Evolutionary conservation across 2,888 invertebrate species (phyloP).

Genomic region (Blastobasis lacticolella): DNA sequence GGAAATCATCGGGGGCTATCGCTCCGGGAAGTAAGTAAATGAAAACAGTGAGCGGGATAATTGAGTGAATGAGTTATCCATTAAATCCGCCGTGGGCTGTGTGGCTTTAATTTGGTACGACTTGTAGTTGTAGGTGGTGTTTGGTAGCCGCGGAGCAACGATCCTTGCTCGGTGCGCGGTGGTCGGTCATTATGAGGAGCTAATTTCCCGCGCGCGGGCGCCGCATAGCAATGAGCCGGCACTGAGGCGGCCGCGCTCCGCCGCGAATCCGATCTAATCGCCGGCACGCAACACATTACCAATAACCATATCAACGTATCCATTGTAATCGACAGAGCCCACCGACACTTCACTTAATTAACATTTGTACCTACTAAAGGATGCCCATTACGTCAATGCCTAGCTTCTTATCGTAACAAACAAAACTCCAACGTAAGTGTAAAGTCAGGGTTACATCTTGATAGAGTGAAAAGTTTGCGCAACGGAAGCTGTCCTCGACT

Average conservation of each 20-base stretch:
- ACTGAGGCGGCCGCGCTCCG: constrained; percentile 11
- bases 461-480: too few species aligned
- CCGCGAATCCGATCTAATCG: constrained; percentile 40
- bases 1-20: not conserved
- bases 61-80: not conserved
- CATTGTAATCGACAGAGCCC: constrained; percentile 25
- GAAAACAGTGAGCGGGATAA: not conserved
- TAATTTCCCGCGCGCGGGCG: constrained; percentile 43
- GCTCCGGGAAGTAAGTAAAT: not conserved
- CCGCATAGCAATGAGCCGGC: constrained; percentile 45
- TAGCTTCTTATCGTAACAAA: too few species aligned
- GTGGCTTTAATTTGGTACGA: too few species aligned
- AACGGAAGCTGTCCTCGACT: too few species aligned
- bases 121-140: too few species aligned
- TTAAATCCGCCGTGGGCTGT: not conserved
- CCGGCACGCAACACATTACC: constrained; percentile 28
- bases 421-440: too few species aligned
- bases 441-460: too few species aligned
- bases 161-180: too few species aligned
- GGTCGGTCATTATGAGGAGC: constrained; percentile 32
- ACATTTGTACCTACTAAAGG: too few species aligned
- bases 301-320: constrained; percentile 28
- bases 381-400: too few species aligned
- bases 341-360: constrained; percentile 8
- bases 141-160: too few species aligned